These are phyloP conservation scores for Chesias legatella DNA, from an alignment of 2,888 invertebrate genomes.

Conservation along the genomic window DNA sequence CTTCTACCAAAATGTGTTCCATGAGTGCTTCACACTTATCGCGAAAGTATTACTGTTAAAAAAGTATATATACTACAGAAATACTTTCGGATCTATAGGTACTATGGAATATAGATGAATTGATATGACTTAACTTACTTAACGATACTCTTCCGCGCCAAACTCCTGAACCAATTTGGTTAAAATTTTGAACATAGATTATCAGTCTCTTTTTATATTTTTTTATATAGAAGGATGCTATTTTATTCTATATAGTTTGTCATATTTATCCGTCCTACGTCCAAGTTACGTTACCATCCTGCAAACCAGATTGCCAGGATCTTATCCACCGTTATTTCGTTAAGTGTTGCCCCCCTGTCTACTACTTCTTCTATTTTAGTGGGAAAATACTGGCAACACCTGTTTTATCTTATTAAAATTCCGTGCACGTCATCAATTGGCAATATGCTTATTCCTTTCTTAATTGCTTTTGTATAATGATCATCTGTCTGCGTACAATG, in stretches of 20 bases:
- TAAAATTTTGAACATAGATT: no score
- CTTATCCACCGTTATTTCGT: conserved; percentile 59
- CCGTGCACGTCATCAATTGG: conserved; percentile 28
- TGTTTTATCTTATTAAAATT: conserved; percentile 37
- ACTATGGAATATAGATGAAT: no score
- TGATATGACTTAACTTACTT: no score
- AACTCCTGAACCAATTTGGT: no score
- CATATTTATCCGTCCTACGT: conserved; percentile 16
- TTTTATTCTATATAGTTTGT: neutral
- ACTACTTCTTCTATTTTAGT: conserved; percentile 48
- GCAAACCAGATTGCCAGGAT: conserved; percentile 56
- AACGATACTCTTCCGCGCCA: no score
- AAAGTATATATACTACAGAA: no score
- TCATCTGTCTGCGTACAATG: conserved; percentile 19
- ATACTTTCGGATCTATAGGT: no score
- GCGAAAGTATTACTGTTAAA: no score
- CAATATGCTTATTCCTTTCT: conserved; percentile 19
- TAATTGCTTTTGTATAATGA: conserved; percentile 16
- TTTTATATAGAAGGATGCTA: no score
- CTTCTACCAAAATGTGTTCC: no score
- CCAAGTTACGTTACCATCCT: conserved; percentile 36
- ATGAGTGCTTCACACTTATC: no score
- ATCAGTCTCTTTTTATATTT: no score
- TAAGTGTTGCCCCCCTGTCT: conserved; percentile 53
- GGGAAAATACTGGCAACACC: conserved; percentile 55